Conservation (phyloP, 2,113 vertebrate genomes). For the Erinaceus europaeus region DNA sequence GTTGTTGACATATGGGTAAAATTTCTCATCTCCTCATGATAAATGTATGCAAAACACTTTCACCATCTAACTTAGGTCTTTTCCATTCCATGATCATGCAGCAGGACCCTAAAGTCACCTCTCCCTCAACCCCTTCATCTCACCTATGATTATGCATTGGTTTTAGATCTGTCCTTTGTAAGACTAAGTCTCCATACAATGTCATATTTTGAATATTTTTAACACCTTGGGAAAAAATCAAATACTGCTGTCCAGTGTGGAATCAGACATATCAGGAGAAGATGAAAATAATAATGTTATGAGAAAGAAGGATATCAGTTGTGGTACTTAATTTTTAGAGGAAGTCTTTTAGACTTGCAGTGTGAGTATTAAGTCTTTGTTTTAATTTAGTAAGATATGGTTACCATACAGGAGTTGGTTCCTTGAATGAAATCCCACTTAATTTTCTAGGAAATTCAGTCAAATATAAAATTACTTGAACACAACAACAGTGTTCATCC, state of each 20-base stretch:
- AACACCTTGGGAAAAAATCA: not conserved
- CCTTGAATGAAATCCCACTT: not conserved
- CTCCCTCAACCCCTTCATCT: not conserved
- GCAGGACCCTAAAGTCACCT: too few relatives aligned
- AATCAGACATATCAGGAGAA: not conserved
- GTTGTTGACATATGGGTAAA: too few relatives aligned
- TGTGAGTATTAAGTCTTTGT: not conserved
- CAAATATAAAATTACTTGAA: not conserved
- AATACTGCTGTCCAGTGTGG: not conserved
- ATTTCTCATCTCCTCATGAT: too few relatives aligned
- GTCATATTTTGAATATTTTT: not conserved
- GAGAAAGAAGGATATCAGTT: not conserved
- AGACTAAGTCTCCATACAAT: too few relatives aligned
- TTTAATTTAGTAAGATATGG: not conserved
- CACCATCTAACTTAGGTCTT: too few relatives aligned
- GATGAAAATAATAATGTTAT: not conserved
- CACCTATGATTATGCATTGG: not conserved
- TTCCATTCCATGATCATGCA: too few relatives aligned
- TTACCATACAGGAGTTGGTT: not conserved
- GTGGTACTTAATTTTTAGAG: not conserved
- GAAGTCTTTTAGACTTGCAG: not conserved
- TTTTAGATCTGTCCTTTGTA: not conserved
- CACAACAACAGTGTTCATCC: not conserved
- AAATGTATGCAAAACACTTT: too few relatives aligned
- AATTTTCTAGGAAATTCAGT: conserved; percentile 1